Evolutionary conservation across 2,113 vertebrate species (phyloP).

Genomic region (Cheirogaleus medius): DNA sequence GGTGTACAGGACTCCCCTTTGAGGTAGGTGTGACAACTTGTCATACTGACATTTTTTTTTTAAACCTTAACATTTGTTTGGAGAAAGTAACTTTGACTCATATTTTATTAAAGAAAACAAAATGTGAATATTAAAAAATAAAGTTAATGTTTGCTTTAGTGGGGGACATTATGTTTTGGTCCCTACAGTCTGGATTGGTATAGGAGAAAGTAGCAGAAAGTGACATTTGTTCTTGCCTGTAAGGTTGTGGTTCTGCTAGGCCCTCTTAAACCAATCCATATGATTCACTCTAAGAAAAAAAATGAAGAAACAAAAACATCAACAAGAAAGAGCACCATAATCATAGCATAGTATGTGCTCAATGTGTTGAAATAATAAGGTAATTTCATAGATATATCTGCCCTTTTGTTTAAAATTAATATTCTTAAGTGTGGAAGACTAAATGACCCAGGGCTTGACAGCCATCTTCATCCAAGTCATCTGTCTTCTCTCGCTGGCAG

Average conservation of each 20-base stretch:
- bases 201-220: conserved; percentile 91
- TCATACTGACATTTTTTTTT: neutral
- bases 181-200: conserved; percentile 87
- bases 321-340: conserved; percentile 78
- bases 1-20: conserved; percentile 10
- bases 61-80: neutral
- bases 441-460: conserved; percentile 81
- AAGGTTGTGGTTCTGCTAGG: conserved; percentile 90
- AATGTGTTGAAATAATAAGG: conserved; percentile 69
- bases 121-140: conserved; percentile 59
- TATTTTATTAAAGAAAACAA: conserved; percentile 58
- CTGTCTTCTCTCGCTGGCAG: conserved; percentile 80
- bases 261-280: conserved; percentile 90
- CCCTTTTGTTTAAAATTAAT: conserved; percentile 64
- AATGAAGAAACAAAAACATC: conserved; percentile 4
- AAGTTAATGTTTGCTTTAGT: conserved; percentile 37
- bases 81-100: conserved; percentile 26
- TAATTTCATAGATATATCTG: conserved; percentile 71
- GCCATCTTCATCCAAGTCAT: conserved; percentile 81
- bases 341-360: conserved; percentile 69
- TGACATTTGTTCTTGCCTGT: conserved; percentile 91
- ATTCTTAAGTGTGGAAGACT: conserved; percentile 79
- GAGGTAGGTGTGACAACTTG: neutral
- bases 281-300: conserved; percentile 78
- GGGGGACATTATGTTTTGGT: conserved; percentile 48